These are phyloP conservation scores for Electrophaes corylata DNA, from an alignment of 2,888 invertebrate genomes.

Conservation along the genomic window DNA sequence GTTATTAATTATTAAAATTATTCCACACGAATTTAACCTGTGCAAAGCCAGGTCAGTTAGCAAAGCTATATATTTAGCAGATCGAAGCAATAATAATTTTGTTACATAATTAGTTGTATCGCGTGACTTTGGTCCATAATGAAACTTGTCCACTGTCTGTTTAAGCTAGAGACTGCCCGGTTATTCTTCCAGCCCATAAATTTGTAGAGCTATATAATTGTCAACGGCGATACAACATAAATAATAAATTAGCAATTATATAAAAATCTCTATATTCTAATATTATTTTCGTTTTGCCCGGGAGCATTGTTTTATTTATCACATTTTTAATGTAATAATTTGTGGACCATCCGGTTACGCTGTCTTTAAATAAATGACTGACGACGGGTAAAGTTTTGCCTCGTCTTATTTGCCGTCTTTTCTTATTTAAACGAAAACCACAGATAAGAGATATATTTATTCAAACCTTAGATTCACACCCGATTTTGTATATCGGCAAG, in stretches of 20 bases:
- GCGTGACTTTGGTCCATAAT: slow-evolving; percentile 75
- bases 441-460: too few species aligned
- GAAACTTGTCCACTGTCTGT: slow-evolving; percentile 68
- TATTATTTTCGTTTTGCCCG: slow-evolving; percentile 22
- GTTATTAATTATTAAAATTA: too few species aligned
- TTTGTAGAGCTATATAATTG: slow-evolving; percentile 28
- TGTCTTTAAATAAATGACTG: background rate
- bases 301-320: slow-evolving; percentile 17
- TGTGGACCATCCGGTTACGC: background rate
- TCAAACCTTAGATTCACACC: too few species aligned
- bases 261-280: slow-evolving; percentile 10
- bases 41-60: background rate
- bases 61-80: slow-evolving; percentile 14
- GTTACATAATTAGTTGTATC: slow-evolving; percentile 74
- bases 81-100: slow-evolving; percentile 60
- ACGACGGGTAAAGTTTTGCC: too few species aligned
- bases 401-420: too few species aligned
- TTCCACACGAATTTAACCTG: background rate
- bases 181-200: slow-evolving; percentile 33
- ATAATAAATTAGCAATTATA: slow-evolving; percentile 19
- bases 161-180: slow-evolving; percentile 55
- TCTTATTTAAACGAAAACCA: too few species aligned
- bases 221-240: slow-evolving; percentile 16
- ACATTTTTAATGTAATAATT: background rate
- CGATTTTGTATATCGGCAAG: too few species aligned